These are phyloP conservation scores for Tenualosa ilisha DNA, from an alignment of 2,797 vertebrate species.

Conservation along the genomic window DNA sequence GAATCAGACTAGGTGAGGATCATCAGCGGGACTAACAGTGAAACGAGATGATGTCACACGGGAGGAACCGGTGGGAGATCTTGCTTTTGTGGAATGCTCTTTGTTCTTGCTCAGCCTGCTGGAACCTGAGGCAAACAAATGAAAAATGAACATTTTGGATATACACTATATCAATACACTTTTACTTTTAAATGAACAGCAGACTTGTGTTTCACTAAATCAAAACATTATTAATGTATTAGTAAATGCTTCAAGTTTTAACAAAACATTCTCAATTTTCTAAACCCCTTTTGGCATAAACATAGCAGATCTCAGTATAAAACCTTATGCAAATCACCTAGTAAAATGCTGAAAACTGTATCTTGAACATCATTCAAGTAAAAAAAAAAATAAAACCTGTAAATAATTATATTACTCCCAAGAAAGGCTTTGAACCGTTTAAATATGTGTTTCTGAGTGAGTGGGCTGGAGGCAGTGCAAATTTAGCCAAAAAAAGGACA, in stretches of 20 bases:
- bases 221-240: not conserved
- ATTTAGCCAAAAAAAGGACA: conserved; percentile 48
- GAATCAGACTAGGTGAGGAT: conserved; percentile 79
- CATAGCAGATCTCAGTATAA: not conserved
- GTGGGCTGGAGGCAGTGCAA: conserved; percentile 45
- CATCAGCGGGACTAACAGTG: conserved; percentile 89
- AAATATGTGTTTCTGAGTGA: not conserved
- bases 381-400: conserved; percentile 59
- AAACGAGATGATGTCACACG: conserved; percentile 85
- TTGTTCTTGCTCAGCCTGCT: conserved; percentile 83
- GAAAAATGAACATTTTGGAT: not conserved
- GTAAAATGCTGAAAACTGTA: conserved; percentile 25
- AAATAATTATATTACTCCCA: conserved; percentile 40
- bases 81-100: conserved; percentile 80
- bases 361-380: conserved; percentile 39
- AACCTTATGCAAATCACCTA: not conserved
- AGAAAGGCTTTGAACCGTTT: conserved; percentile 23
- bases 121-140: conserved; percentile 69
- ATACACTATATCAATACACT: too few relatives aligned
- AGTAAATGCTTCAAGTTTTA: not conserved
- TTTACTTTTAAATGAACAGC: not conserved
- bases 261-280: not conserved
- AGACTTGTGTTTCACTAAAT: not conserved
- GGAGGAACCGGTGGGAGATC: conserved; percentile 67
- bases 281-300: not conserved